These are phyloP conservation scores for Noctua pronuba DNA, from an alignment of 2,888 invertebrate species.

Conservation along the genomic window DNA sequence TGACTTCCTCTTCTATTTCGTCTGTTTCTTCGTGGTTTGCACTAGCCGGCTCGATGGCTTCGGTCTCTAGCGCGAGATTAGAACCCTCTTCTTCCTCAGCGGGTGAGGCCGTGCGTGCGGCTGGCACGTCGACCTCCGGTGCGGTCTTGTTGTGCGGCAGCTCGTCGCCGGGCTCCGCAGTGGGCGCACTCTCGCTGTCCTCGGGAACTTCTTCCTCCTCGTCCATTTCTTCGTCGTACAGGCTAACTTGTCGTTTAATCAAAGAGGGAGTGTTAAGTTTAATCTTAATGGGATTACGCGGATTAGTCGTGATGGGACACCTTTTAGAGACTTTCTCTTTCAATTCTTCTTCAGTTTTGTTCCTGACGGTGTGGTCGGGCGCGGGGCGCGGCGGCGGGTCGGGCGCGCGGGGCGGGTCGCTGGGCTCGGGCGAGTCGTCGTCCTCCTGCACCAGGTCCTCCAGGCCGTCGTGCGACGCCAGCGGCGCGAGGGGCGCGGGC, in stretches of 20 bases:
- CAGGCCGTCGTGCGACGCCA: conserved; percentile 39
- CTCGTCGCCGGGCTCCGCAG: neutral
- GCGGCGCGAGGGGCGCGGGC: conserved; percentile 46
- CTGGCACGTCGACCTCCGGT: neutral
- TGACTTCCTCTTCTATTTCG: neutral
- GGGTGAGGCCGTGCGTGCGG: neutral
- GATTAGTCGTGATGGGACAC: conserved; percentile 82
- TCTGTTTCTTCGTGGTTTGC: neutral
- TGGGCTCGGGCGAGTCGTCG: conserved; percentile 40
- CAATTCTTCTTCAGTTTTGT: conserved; percentile 78
- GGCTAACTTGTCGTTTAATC: conserved; percentile 87
- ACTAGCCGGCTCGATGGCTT: neutral
- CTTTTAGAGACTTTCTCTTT: conserved; percentile 83
- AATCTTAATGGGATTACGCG: conserved; percentile 85
- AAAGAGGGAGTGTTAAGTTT: conserved; percentile 86
- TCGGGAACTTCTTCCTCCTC: conserved; percentile 56
- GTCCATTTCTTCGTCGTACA: conserved; percentile 86
- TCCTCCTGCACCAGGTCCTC: conserved; percentile 67
- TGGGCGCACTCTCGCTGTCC: conserved; percentile 64
- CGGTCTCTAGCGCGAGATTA: neutral
- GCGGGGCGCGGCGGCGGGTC: conserved; percentile 8
- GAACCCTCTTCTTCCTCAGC: neutral
- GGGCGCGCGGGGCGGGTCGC: conserved; percentile 14
- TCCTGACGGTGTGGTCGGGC: conserved; percentile 52
- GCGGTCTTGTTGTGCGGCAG: neutral